phyloP scores from a whole-genome alignment of 2,113 vertebrate genomes.

The Stercorarius parasiticus region DNA sequence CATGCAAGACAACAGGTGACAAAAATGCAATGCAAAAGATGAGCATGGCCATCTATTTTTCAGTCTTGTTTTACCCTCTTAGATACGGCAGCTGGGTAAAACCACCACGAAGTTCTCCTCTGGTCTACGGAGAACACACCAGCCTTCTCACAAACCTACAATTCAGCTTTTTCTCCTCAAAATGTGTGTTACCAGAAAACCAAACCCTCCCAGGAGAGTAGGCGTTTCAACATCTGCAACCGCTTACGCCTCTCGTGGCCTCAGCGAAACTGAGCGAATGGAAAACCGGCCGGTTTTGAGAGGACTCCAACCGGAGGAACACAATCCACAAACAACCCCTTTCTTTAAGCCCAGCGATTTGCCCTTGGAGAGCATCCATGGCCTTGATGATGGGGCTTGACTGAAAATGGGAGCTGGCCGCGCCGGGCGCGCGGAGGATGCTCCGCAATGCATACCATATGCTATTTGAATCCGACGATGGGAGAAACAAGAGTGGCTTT shows the following conservation, averaged over 20 bases:
- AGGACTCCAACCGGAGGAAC: background rate
- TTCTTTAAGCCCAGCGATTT: background rate
- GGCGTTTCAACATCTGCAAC: conserved; percentile 6
- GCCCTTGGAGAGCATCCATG: background rate
- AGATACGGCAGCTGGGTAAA: background rate
- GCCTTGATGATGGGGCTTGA: background rate
- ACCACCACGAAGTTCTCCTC: background rate
- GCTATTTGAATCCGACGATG: background rate
- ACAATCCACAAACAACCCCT: background rate
- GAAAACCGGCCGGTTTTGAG: background rate
- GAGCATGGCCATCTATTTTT: background rate
- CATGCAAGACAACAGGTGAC: background rate
- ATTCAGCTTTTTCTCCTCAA: background rate
- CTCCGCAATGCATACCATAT: background rate
- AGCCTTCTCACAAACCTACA: background rate
- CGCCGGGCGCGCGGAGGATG: background rate
- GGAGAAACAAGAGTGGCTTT: accelerated
- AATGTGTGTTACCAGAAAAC: background rate
- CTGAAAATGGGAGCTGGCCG: accelerated
- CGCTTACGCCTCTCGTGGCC: background rate
- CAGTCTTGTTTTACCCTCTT: background rate
- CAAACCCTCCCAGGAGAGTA: background rate
- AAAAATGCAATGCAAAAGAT: accelerated
- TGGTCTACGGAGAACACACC: background rate
- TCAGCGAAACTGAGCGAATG: background rate